Conservation (phyloP, 2,888 invertebrate species). For the Bombylius major region DNA sequence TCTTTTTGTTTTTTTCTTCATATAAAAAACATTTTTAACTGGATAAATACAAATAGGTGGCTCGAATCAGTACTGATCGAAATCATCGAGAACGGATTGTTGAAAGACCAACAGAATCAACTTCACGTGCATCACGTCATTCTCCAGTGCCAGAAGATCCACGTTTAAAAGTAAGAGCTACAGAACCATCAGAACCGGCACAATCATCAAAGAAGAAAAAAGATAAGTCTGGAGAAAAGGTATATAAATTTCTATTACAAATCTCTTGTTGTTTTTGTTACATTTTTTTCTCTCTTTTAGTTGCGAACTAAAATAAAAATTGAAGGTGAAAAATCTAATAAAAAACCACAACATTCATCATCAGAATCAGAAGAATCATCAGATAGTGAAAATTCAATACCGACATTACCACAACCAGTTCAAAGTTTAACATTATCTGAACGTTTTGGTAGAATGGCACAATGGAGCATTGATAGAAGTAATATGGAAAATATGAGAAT, state of each 20-base stretch:
- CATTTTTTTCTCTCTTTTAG: slow-evolving; percentile 14
- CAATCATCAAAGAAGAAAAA: slow-evolving; percentile 36
- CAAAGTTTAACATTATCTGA: slow-evolving; percentile 67
- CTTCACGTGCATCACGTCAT: slow-evolving; percentile 26
- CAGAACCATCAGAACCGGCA: slow-evolving; percentile 43
- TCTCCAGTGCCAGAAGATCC: slow-evolving; percentile 44
- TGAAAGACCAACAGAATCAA: neutral
- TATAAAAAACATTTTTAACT: neutral
- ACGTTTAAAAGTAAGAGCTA: slow-evolving; percentile 40
- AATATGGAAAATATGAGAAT: slow-evolving; percentile 79
- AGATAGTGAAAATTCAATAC: slow-evolving; percentile 41
- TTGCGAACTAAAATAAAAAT: slow-evolving; percentile 35
- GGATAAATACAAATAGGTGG: neutral
- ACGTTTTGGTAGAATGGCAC: slow-evolving; percentile 83
- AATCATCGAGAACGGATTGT: slow-evolving; percentile 3
- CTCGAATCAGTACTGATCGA: slow-evolving; percentile 19
- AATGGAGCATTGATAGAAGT: slow-evolving; percentile 73
- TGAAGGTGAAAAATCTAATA: slow-evolving; percentile 38
- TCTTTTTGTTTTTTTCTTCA: neutral
- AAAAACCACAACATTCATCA: slow-evolving; percentile 34
- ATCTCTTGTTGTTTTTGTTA: neutral
- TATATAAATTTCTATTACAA: slow-evolving; percentile 14
- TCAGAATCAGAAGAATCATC: slow-evolving; percentile 52
- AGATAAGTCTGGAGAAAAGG: slow-evolving; percentile 37
- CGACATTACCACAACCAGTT: slow-evolving; percentile 48